Base-by-base conservation (phyloP, 2,113 vertebrate genomes). In the Sinocyclocheilus anshuiensis region DNA sequence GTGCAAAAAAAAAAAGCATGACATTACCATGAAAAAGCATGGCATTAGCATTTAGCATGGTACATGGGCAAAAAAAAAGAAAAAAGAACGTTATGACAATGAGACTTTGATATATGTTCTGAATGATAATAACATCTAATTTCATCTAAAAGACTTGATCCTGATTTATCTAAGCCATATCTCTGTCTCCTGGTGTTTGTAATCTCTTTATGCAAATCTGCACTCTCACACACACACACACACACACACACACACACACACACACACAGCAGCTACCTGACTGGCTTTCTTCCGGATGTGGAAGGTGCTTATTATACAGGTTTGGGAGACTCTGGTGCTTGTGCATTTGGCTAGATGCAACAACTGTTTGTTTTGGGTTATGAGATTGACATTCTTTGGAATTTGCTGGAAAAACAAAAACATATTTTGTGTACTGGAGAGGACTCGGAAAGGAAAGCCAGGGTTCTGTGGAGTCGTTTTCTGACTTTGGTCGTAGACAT, bases 351-450 rank as follows among this genome's bases (percentile, higher is more conserved):
- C 61, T 36, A 71, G 24, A 81, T 79, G 75, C 76, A 87, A 63
- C 72, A 65, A 6, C 39, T 69, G 83, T 78, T 87, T 89, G 88
- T 85, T 86, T 87, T 85, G 75, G 79, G 83, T 76, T 86, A 67
- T 86, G 57, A 83, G 78, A 78, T 84, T 81, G 76, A 83, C 75
- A 80, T 85, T 77, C 59, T 83, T 57, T 84, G 86, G 86, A 84
- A 89, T 89, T 88, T 81, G 22, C 77, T 77, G 63, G 84, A 55
- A 86, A 87, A 89, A 89, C 81, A 87, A 87, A 86, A 78, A 45
- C 18, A 77, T 72, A 11, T 81, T 86, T 72, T 77, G 67, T 84
- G 50, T 84, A 80, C 36, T 86, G 26, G 24, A 86, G 33, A 57
- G 79, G 57, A 79, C 29, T 26, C 4, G 39, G 42, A 81, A 80